A percentile compares a stretch with the other conserved stretches of the same genome.
These are phyloP conservation scores for Esox niger DNA, from an alignment of 2,113 vertebrate species.

Conservation along the genomic window DNA sequence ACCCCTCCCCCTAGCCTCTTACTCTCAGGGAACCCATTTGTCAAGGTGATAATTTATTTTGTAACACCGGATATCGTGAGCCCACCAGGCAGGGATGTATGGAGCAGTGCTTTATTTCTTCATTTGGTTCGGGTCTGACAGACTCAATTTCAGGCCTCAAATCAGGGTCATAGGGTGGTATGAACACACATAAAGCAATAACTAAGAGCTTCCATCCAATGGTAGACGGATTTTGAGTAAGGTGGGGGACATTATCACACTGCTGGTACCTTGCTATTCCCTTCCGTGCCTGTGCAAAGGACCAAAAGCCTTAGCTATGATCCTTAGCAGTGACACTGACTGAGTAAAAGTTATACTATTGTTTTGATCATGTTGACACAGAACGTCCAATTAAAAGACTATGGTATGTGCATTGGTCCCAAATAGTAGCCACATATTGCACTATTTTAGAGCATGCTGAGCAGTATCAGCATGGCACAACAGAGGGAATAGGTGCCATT, in stretches of 20 bases:
- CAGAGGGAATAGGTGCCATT: too few species aligned
- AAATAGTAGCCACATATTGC: too few species aligned
- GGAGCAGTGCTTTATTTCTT: conserved; percentile 35
- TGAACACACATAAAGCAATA: conserved; percentile 37
- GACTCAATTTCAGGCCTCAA: conserved; percentile 41
- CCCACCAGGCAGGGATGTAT: conserved; percentile 21
- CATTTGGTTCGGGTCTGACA: conserved; percentile 28
- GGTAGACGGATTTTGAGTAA: conserved; percentile 39
- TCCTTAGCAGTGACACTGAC: conserved; percentile 24
- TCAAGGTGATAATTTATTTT: conserved; percentile 72
- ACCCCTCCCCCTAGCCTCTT: conserved; percentile 62
- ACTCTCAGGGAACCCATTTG: conserved; percentile 62
- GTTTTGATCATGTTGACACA: conserved; percentile 53
- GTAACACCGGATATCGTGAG: conserved; percentile 46
- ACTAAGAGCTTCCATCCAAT: conserved; percentile 35
- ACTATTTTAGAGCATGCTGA: too few species aligned
- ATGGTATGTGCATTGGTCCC: conserved; percentile 10
- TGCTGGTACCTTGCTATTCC: conserved; percentile 21
- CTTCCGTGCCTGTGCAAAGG: conserved; percentile 17
- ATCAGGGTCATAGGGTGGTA: conserved; percentile 37
- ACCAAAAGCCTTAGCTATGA: conserved; percentile 18
- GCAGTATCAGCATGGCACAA: too few species aligned
- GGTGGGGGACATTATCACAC: conserved; percentile 35
- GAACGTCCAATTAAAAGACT: conserved; percentile 57
- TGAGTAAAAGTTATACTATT: conserved; percentile 39